Conservation (phyloP, 2,888 invertebrate species). For the Acronicta aceris region DNA sequence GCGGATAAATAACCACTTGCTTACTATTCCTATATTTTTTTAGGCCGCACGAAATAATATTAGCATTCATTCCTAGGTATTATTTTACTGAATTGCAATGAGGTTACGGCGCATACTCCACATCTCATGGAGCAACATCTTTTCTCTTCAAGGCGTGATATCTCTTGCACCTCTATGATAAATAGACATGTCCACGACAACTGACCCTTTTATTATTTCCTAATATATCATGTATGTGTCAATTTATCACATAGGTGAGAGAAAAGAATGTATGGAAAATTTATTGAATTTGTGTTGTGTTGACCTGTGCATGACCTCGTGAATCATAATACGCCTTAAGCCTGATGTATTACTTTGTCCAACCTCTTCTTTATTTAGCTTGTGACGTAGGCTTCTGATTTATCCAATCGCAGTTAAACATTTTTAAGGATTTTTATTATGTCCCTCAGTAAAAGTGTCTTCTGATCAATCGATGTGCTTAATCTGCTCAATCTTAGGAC, state of each 20-base stretch:
- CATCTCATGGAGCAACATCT: neutral
- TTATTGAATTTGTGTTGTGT: neutral
- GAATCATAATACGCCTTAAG: neutral
- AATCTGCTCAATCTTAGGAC: no score
- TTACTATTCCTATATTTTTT: no score
- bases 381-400: no score
- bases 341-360: neutral
- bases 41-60: no score
- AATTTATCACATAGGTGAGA: conserved; percentile 25
- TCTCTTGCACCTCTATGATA: neutral
- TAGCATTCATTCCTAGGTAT: no score
- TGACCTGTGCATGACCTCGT: conserved; percentile 12
- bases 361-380: no score
- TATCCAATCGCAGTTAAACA: no score
- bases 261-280: conserved; percentile 22
- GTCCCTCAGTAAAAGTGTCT: no score
- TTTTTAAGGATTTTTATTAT: no score
- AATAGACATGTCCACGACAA: conserved; percentile 17
- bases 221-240: conserved; percentile 18
- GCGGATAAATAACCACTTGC: no score
- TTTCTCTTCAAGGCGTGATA: neutral
- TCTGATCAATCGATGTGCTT: no score
- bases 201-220: conserved; percentile 33
- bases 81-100: no score
- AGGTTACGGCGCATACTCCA: neutral